Evolutionary conservation across 2,888 invertebrate genomes (phyloP).

Genomic region (Nezara viridula): DNA sequence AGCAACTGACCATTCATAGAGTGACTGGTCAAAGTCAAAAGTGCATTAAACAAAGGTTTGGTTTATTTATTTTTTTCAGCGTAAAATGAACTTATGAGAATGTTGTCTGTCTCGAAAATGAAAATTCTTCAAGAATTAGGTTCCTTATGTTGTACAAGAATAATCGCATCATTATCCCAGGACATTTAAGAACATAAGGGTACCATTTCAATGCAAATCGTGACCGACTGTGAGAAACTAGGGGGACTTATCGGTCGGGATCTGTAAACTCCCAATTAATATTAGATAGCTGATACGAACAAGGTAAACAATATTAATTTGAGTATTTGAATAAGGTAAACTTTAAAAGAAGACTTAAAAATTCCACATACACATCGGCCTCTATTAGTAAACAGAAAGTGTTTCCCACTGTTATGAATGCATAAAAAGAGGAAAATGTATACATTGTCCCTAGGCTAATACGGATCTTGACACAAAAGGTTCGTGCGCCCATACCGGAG

Average conservation of each 20-base stretch:
- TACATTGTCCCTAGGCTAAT: constrained; percentile 30
- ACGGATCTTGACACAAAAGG: constrained; percentile 52
- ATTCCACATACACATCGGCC: constrained; percentile 15
- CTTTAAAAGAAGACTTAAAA: constrained; percentile 6
- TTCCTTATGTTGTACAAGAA: neutral
- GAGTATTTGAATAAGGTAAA: neutral
- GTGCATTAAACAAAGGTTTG: too few relatives aligned
- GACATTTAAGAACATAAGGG: neutral
- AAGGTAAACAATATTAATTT: constrained; percentile 14
- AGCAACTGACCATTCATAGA: too few relatives aligned
- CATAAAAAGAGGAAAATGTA: constrained; percentile 46
- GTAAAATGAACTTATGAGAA: too few relatives aligned
- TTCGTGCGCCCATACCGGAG: constrained; percentile 20
- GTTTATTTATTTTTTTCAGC: too few relatives aligned
- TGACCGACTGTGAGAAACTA: neutral
- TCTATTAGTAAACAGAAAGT: constrained; percentile 56
- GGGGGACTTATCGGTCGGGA: neutral
- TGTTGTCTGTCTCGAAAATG: too few relatives aligned
- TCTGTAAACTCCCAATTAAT: neutral
- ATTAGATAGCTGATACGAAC: neutral
- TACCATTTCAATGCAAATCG: neutral
- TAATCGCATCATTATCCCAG: neutral
- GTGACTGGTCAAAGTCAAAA: too few relatives aligned
- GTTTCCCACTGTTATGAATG: constrained; percentile 45
- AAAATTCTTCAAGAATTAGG: too few relatives aligned